Evolutionary conservation across 1,140 invertebrate species (phyloP).

Genomic region (Papilio polytes): DNA sequence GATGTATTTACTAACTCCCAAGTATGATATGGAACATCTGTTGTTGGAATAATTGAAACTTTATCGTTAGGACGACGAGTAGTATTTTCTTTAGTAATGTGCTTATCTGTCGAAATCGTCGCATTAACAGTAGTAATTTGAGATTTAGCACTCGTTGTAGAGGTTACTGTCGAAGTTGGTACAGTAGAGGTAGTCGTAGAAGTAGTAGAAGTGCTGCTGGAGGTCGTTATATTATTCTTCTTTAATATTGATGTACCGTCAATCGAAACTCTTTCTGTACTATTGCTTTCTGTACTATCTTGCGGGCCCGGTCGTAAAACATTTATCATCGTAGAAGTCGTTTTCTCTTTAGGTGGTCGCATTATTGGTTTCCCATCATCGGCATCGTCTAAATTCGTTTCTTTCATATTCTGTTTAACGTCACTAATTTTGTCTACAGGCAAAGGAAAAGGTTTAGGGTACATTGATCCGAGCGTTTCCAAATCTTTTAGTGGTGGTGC

Average conservation of each 20-base stretch:
- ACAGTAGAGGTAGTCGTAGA: conserved; percentile 45
- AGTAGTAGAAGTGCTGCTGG: conserved; percentile 35
- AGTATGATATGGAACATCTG: conserved; percentile 72
- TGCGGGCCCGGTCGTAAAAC: conserved; percentile 66
- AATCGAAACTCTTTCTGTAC: conserved; percentile 71
- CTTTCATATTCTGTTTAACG: conserved; percentile 66
- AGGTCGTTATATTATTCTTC: conserved; percentile 58
- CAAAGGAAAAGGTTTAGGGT: conserved; percentile 86
- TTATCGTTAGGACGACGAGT: conserved; percentile 78
- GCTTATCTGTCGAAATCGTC: conserved; percentile 51
- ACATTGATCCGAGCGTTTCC: conserved; percentile 83
- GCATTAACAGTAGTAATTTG: conserved; percentile 41
- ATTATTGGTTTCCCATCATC: conserved; percentile 78
- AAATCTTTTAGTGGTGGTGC: conserved; percentile 80
- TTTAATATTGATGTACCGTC: conserved; percentile 79
- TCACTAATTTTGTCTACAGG: conserved; percentile 87
- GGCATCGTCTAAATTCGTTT: conserved; percentile 53
- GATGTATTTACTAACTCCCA: conserved; percentile 82
- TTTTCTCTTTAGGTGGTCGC: conserved; percentile 80
- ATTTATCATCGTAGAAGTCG: conserved; percentile 76
- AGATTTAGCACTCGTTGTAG: conserved; percentile 41
- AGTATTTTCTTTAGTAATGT: conserved; percentile 61
- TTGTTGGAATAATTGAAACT: conserved; percentile 77
- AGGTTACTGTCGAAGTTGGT: conserved; percentile 44
- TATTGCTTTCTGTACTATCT: no score